Evolutionary conservation across 1,140 invertebrate genomes (phyloP).

Genomic region (Psilanteris sp.): DNA sequence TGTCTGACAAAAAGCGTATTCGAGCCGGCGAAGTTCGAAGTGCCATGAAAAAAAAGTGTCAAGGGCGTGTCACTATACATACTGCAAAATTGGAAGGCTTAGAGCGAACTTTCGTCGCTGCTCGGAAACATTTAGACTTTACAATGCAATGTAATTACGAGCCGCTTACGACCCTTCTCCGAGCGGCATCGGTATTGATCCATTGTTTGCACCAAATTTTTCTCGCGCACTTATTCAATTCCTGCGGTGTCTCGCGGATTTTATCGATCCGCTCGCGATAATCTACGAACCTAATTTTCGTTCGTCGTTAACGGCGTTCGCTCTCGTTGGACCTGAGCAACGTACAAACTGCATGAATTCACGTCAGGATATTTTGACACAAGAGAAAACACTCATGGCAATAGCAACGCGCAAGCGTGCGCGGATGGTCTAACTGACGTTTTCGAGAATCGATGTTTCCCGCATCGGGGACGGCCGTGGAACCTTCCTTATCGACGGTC

Average conservation of each 20-base stretch:
- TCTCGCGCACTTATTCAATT: conserved; percentile 7
- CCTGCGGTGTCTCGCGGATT: conserved; percentile 17
- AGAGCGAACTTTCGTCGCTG: background rate
- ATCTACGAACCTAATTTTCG: conserved; percentile 5
- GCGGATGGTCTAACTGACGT: conserved; percentile 37
- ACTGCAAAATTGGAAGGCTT: conserved; percentile 4
- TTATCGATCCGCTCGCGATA: conserved; percentile 48
- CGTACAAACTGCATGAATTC: conserved; percentile 25
- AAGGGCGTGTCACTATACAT: conserved; percentile 26
- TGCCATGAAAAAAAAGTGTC: background rate
- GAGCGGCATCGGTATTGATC: conserved; percentile 74
- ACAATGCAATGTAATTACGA: conserved; percentile 5
- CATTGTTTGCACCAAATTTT: conserved; percentile 70
- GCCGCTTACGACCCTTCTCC: conserved; percentile 30
- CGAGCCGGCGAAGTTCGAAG: background rate
- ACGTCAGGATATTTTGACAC: conserved; percentile 58
- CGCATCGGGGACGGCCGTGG: conserved; percentile 1
- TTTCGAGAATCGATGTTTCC: conserved; percentile 49
- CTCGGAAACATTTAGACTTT: conserved; percentile 2
- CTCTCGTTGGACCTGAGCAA: conserved; percentile 11
- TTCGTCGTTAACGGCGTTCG: background rate
- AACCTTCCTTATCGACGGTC: conserved; percentile 15
- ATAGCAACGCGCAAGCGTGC: conserved; percentile 47
- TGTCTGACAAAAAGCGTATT: too few relatives aligned
- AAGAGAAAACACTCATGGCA: conserved; percentile 51